These are phyloP conservation scores for Alloscopus bannaensis DNA, from an alignment of 2,888 invertebrate genomes.

Conservation along the genomic window DNA sequence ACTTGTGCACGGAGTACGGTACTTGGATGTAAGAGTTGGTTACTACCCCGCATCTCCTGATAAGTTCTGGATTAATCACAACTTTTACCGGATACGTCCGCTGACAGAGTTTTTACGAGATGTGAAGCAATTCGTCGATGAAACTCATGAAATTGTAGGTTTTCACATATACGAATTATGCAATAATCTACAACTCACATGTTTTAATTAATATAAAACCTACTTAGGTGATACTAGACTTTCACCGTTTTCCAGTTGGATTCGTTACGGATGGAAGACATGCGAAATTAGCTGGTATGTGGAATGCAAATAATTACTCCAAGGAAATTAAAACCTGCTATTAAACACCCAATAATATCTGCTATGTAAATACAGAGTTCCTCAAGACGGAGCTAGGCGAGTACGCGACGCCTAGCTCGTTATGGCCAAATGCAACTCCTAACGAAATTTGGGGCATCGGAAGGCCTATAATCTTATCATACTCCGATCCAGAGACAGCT, in stretches of 20 bases:
- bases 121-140: slow-evolving; percentile 73
- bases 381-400: slow-evolving; percentile 79
- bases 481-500: slow-evolving; percentile 78
- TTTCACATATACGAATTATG: not conserved
- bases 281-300: slow-evolving; percentile 76
- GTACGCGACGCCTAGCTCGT: slow-evolving; percentile 78
- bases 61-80: slow-evolving; percentile 84
- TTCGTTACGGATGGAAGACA: slow-evolving; percentile 79
- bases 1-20: slow-evolving; percentile 86
- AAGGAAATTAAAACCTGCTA: too few species aligned
- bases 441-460: slow-evolving; percentile 79
- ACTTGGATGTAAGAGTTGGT: slow-evolving; percentile 87
- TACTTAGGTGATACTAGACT: slow-evolving; percentile 82
- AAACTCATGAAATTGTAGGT: slow-evolving; percentile 78
- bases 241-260: slow-evolving; percentile 87
- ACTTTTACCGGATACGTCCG: slow-evolving; percentile 83
- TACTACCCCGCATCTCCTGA: slow-evolving; percentile 78
- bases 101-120: slow-evolving; percentile 75
- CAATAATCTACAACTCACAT: not conserved
- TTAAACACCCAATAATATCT: too few species aligned
- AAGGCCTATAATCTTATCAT: slow-evolving; percentile 80
- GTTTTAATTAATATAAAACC: not conserved
- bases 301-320: not conserved
- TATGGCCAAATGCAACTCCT: slow-evolving; percentile 77
- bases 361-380: slow-evolving; percentile 76